These are phyloP conservation scores for Ichneumoninae sp. DNA, from an alignment of 2,888 invertebrate species.

Conservation along the genomic window DNA sequence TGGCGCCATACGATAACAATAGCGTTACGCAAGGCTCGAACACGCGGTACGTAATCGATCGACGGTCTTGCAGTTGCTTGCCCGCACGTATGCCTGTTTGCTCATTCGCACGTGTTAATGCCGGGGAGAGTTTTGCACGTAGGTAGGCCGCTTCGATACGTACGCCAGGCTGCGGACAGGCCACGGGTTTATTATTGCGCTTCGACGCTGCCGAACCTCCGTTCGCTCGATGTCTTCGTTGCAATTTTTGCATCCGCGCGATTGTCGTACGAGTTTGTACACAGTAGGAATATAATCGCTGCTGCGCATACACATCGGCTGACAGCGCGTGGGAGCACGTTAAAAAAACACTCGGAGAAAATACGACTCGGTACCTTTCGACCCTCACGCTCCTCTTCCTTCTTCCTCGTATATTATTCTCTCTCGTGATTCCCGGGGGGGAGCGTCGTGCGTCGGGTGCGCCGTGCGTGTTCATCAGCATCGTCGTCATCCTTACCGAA, in stretches of 20 bases:
- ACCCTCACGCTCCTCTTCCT: not conserved
- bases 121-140: conserved; percentile 34
- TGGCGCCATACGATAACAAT: not conserved
- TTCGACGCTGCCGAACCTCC: not conserved
- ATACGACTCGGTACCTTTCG: conserved; percentile 20
- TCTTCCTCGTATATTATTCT: not conserved
- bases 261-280: not conserved
- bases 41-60: conserved; percentile 40
- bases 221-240: conserved; percentile 4
- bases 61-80: conserved; percentile 43
- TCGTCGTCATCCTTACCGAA: conserved; percentile 10
- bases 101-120: conserved; percentile 7
- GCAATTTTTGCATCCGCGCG: not conserved
- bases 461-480: conserved; percentile 17
- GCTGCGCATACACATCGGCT: not conserved
- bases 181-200: conserved; percentile 41
- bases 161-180: conserved; percentile 17
- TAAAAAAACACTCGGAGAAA: not conserved
- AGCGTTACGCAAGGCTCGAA: conserved; percentile 5
- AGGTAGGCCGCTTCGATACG: conserved; percentile 7
- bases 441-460: conserved; percentile 20
- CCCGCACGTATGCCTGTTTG: conserved; percentile 33
- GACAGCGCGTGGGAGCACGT: conserved; percentile 39
- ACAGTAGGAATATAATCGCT: conserved; percentile 31
- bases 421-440: conserved; percentile 17